These are phyloP conservation scores for Hedychridium roseum DNA, from an alignment of 2,888 invertebrate species.

Conservation along the genomic window DNA sequence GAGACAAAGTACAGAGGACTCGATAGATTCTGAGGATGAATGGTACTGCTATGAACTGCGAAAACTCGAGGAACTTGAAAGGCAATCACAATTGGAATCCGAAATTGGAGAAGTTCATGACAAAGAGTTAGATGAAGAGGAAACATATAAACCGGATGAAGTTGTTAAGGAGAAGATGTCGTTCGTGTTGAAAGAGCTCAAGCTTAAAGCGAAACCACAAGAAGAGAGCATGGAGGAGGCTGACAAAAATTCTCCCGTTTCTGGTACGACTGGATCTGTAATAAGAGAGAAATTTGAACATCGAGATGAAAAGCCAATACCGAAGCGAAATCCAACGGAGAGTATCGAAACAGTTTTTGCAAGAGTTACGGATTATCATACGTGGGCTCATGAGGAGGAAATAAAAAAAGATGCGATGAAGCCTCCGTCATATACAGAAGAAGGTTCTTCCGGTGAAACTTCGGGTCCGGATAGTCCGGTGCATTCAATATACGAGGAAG, in stretches of 20 bases:
- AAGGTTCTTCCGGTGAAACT: constrained; percentile 83
- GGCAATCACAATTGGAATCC: constrained; percentile 73
- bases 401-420: constrained; percentile 50
- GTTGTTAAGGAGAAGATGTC: constrained; percentile 82
- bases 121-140: constrained; percentile 69
- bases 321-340: constrained; percentile 56
- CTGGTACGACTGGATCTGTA: constrained; percentile 46
- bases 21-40: constrained; percentile 92
- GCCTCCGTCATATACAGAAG: constrained; percentile 59
- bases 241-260: constrained; percentile 27
- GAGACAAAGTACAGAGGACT: constrained; percentile 90
- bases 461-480: constrained; percentile 87
- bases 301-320: constrained; percentile 52
- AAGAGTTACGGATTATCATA: constrained; percentile 66
- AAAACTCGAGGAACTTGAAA: constrained; percentile 86
- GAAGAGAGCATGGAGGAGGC: constrained; percentile 35
- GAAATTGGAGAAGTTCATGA: constrained; percentile 70
- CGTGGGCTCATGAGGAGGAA: constrained; percentile 62
- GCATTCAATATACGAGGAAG: constrained; percentile 79
- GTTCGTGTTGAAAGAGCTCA: constrained; percentile 78
- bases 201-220: constrained; percentile 69
- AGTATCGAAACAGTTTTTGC: constrained; percentile 62
- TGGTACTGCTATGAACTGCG: constrained; percentile 91
- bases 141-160: constrained; percentile 71
- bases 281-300: constrained; percentile 40